Evolutionary conservation across 2,113 vertebrate genomes (phyloP), one percentile per base, ranked within the genome.

Genomic region (Miniopterus natalensis): DNA sequence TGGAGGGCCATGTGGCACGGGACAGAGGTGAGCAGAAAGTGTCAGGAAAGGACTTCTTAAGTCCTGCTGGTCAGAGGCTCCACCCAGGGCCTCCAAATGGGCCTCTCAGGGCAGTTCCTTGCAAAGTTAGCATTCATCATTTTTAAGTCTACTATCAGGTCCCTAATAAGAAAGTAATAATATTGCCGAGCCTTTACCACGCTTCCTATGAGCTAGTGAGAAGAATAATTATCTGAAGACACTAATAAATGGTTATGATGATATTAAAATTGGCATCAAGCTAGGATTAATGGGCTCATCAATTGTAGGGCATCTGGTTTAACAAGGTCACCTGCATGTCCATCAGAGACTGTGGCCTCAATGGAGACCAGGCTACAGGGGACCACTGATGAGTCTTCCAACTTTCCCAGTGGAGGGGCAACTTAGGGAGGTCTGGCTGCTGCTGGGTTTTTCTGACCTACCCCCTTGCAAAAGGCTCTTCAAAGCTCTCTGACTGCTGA

Each of bases 241-340:
- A 97, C 96, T 98, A 98, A 99, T 98, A 98, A 98, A 98, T 98
- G 98, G 98, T 98, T 98, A 98, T 98, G 98, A 98, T 93, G 92
- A 98, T 98, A 98, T 99, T 99, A 99, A 98, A 98, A 98, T 98
- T 98, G 98, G 96, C 98, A 98, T 98, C 98, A 96, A 98, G 97
- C 97, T 98, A 98, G 98, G 98, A 99, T 99, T 98, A 98, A 99
- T 98, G 98, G 98, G 98, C 98, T 98, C 97, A 98, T 98, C 98
- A 98, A 97, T 98, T 98, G 98, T 97, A 98, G 98, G 98, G 98
- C 98, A 98, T 98, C 90, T 93, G 98, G 97, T 98, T 98, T 98
- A 99, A 99, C 98, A 98, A 98, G 98, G 97, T 97, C 95, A 97
- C 96, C 97, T 97, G 97, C 98, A 97, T 98, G 98, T 98, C 98